These are phyloP conservation scores for Xanthia togata DNA, from an alignment of 2,888 invertebrate genomes.

Conservation along the genomic window DNA sequence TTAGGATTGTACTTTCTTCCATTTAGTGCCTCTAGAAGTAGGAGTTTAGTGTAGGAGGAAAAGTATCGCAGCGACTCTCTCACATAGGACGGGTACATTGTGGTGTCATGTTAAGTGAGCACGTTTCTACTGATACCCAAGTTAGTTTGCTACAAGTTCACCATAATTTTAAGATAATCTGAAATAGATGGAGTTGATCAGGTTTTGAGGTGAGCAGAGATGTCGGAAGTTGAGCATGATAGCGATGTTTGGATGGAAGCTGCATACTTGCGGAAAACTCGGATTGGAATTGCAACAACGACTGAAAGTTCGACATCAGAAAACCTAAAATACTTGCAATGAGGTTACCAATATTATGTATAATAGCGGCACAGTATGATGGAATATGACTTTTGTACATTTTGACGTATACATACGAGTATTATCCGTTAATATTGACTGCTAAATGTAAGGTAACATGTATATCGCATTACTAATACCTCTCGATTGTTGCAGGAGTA, in stretches of 20 bases:
- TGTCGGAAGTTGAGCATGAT: neutral
- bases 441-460: neutral
- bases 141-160: slow-evolving; percentile 16
- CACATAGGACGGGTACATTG: no score
- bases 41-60: no score
- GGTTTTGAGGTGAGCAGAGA: neutral
- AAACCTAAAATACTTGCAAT: neutral
- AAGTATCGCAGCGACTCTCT: neutral
- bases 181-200: neutral
- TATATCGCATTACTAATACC: no score
- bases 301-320: fast-evolving
- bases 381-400: neutral
- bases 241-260: neutral
- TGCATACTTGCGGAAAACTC: neutral
- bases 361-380: neutral
- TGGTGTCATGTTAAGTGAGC: slow-evolving; percentile 3
- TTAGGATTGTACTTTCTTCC: neutral
- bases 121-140: slow-evolving; percentile 19
- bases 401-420: neutral
- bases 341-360: no score
- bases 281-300: neutral
- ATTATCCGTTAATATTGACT: neutral
- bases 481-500: no score
- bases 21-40: neutral
- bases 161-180: slow-evolving; percentile 11